Evolutionary conservation across 2,888 invertebrate genomes (phyloP), one percentile per base, ranked within the genome.

Genomic region (Minunthozetes semirufus): DNA sequence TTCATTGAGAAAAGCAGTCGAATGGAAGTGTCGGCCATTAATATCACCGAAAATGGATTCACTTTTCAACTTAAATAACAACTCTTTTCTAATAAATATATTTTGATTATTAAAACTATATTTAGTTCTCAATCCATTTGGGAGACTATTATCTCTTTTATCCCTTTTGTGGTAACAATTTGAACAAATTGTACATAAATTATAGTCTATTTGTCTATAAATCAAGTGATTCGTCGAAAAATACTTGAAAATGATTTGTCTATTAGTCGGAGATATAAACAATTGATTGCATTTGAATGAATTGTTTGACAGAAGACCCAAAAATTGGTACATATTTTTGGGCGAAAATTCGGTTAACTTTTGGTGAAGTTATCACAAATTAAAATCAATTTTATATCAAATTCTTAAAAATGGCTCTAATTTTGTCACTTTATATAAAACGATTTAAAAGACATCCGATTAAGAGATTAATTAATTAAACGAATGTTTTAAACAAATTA

Each of bases 191-290:
- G 25, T 25, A 61, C 29, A 61, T 29, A 61, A 61, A 61, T 61
- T 61, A 29, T 61, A 27, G 15, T 61, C 27, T 11, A 29, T 29
- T 61, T 61, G 19, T 9, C 22, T 27, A 15, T 61, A 25, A 61
- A 61, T 29, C 27, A 61, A 61, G 27, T 61, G 59, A 61, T 61
- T 61, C 27, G 59, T 61, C 17, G 59, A 61, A 61, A 61, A 61
- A 27, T 61, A 61, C 22, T 61, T 61, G 27, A 15, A 27, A 19
- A 53, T 53, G 6, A 53, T 53, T 53, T 17, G 48, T 48, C 19
- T 17, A 53, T 53, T 53, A n/a, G n/a, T 53, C 53, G 53, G 53
- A 53, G 5, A 2, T 5, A 53, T 53, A 19, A 19, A 6, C 19
- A n/a, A 9, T n/a, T 19, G 5, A 8, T 53, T 53, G 9, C n/a